Evolutionary conservation across 2,113 vertebrate species (phyloP).

Genomic region (Dendrocopos noguchii): DNA sequence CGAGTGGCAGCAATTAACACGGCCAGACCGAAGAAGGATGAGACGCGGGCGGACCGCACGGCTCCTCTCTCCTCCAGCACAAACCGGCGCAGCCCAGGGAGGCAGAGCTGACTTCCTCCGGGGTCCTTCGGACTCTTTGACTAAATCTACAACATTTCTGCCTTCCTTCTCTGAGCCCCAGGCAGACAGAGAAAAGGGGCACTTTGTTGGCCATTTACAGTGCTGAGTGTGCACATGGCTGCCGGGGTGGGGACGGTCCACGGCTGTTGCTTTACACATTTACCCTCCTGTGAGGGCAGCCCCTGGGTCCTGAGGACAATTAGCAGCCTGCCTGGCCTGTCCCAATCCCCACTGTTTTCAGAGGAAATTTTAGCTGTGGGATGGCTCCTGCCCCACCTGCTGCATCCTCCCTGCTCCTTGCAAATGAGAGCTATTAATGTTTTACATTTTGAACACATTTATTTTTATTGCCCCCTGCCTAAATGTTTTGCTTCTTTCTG

Average conservation of each 20-base stretch:
- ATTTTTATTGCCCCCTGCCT: not conserved
- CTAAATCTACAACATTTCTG: not conserved
- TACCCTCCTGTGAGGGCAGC: not conserved
- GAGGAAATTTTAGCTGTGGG: not conserved
- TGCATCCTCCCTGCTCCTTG: not conserved
- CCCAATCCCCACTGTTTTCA: not conserved
- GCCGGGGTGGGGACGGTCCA: not conserved
- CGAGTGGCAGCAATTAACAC: not conserved
- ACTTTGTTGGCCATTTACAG: not conserved
- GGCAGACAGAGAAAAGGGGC: not conserved
- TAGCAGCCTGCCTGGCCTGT: not conserved
- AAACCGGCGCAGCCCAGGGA: not conserved
- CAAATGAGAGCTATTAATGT: conserved; percentile 48
- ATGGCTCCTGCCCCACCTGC: not conserved
- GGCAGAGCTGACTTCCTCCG: not conserved
- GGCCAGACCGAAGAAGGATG: not conserved
- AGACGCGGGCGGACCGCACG: not conserved
- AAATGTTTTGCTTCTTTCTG: conserved; percentile 5
- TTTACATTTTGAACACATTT: conserved; percentile 38
- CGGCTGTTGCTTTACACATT: not conserved
- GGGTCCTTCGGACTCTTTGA: not conserved
- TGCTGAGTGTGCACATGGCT: not conserved
- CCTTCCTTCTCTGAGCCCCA: not conserved
- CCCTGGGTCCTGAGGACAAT: not conserved
- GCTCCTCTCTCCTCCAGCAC: not conserved